Percentiles rank a stretch among this genome's conserved stretches.
These are phyloP conservation scores for Patella depressa DNA, from an alignment of 2,888 invertebrate genomes.

Conservation along the genomic window DNA sequence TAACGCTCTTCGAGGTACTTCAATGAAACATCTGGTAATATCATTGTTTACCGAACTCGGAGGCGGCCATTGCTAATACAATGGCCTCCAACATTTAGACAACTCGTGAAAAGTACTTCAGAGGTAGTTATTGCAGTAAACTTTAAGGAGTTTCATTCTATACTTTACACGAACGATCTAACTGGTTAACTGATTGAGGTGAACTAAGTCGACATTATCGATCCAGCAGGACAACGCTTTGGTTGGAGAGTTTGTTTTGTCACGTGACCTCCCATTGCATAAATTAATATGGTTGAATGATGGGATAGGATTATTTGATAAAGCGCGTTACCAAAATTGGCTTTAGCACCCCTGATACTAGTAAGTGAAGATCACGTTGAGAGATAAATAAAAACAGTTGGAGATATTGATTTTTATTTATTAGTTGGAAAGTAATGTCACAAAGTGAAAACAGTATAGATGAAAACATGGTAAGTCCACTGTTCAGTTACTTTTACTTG, in stretches of 20 bases:
- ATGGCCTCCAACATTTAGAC: too few species aligned
- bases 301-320: slow-evolving; percentile 58
- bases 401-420: slow-evolving; percentile 13
- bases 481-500: slow-evolving; percentile 23
- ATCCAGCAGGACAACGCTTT: slow-evolving; percentile 3
- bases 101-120: slow-evolving; percentile 5
- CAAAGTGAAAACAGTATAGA: slow-evolving; percentile 34
- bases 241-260: slow-evolving; percentile 33
- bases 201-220: slow-evolving; percentile 2
- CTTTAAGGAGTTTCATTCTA: slow-evolving; percentile 6
- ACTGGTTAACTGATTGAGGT: slow-evolving; percentile 7
- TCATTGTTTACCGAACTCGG: too few species aligned
- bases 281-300: slow-evolving; percentile 61
- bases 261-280: slow-evolving; percentile 49
- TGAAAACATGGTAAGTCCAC: slow-evolving; percentile 34
- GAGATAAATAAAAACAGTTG: slow-evolving; percentile 17
- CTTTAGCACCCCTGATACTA: slow-evolving; percentile 32
- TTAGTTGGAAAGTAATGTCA: slow-evolving; percentile 28
- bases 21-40: too few species aligned
- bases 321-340: slow-evolving; percentile 46
- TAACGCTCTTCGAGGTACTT: too few species aligned
- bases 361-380: slow-evolving; percentile 10
- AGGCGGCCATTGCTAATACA: too few species aligned
- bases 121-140: background rate
- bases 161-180: background rate